Evolutionary conservation across 2,888 invertebrate genomes (phyloP).

Genomic region (Caenorhabditis japonica): DNA sequence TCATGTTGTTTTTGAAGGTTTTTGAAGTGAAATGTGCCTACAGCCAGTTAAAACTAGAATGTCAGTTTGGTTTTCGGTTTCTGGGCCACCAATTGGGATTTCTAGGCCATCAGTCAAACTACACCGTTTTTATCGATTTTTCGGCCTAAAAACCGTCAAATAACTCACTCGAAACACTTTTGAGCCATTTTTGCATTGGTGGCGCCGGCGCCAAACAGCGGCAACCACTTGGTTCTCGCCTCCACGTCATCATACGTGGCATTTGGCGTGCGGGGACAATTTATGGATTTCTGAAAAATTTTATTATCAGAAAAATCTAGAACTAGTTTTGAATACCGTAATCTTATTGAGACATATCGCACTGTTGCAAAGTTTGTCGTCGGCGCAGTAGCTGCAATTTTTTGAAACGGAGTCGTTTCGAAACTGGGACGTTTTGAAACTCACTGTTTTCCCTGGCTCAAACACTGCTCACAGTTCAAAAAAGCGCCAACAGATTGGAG

Average conservation of each 20-base stretch:
- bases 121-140: no score
- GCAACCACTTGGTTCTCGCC: constrained; percentile 47
- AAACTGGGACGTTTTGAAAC: no score
- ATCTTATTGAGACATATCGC: constrained; percentile 36
- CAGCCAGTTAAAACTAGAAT: no score
- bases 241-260: constrained; percentile 36
- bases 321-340: constrained; percentile 19
- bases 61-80: no score
- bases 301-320: not conserved
- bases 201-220: constrained; percentile 43
- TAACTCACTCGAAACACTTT: constrained; percentile 45
- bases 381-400: constrained; percentile 32
- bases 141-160: not conserved
- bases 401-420: no score
- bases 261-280: constrained; percentile 29
- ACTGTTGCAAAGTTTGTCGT: constrained; percentile 27
- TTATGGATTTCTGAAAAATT: constrained; percentile 13
- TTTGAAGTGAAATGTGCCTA: no score
- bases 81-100: no score
- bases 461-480: constrained; percentile 22
- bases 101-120: no score
- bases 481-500: no score
- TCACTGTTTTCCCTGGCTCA: constrained; percentile 28
- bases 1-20: no score
- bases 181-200: constrained; percentile 39